Conservation (phyloP, 2,888 invertebrate genomes). For the Prosopocoilus inquinatus region DNA sequence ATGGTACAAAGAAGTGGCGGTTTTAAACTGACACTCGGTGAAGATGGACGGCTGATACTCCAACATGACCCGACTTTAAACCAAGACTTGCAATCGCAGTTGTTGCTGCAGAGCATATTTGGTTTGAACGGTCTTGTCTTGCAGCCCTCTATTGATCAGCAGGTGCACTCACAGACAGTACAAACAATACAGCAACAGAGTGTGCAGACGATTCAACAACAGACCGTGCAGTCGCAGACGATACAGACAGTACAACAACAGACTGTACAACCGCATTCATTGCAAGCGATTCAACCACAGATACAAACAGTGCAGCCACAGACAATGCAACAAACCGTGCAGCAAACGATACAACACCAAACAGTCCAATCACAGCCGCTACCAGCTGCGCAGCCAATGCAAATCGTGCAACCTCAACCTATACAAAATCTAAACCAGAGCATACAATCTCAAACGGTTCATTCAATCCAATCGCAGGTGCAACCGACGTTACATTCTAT, state of each 20-base stretch:
- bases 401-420: constrained; percentile 47
- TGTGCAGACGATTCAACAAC: constrained; percentile 50
- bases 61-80: constrained; percentile 63
- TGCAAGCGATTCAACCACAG: constrained; percentile 35
- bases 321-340: constrained; percentile 41
- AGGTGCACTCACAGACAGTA: constrained; percentile 48
- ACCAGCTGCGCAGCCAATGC: constrained; percentile 40
- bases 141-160: constrained; percentile 49
- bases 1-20: constrained; percentile 61
- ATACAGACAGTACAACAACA: constrained; percentile 50
- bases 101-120: constrained; percentile 49
- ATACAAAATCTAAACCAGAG: constrained; percentile 37
- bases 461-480: constrained; percentile 23
- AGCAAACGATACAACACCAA: constrained; percentile 44
- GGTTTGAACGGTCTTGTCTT: constrained; percentile 47
- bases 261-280: constrained; percentile 45
- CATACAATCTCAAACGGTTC: constrained; percentile 26
- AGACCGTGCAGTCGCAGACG: constrained; percentile 49
- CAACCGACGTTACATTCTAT: constrained; percentile 22
- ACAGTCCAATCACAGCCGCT: constrained; percentile 45
- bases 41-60: constrained; percentile 65
- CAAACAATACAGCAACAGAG: constrained; percentile 51
- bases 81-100: constrained; percentile 53
- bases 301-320: constrained; percentile 36
- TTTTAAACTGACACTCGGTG: constrained; percentile 64